phyloP scores from a whole-genome alignment of 2,797 vertebrate species.

The Lacerta bilineata region DNA sequence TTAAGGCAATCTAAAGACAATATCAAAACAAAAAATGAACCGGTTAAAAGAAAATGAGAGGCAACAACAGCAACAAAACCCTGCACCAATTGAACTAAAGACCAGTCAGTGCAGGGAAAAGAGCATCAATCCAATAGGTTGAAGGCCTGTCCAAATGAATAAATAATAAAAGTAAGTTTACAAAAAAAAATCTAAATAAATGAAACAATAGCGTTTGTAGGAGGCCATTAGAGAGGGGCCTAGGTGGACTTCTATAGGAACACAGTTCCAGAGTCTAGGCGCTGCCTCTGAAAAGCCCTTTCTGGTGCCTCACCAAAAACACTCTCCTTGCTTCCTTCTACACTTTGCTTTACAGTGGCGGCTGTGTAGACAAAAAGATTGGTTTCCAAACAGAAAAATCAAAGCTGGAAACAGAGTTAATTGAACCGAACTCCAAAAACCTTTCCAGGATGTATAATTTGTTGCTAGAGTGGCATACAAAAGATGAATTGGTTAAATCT shows the following conservation, averaged over 20 bases:
- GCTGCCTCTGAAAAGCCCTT: neutral
- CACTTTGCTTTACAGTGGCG: neutral
- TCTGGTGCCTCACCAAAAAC: neutral
- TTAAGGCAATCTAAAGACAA: neutral
- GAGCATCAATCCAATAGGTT: neutral
- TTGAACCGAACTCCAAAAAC: too few relatives aligned
- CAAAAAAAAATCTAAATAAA: too few relatives aligned
- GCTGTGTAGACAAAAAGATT: too few relatives aligned
- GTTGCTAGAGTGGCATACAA: too few relatives aligned
- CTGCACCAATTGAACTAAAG: neutral
- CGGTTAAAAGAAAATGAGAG: neutral
- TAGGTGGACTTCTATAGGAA: neutral
- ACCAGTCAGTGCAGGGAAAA: neutral
- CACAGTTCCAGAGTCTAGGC: neutral
- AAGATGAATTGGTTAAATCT: too few relatives aligned
- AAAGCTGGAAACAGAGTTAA: too few relatives aligned
- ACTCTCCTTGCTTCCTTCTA: neutral
- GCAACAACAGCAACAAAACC: neutral
- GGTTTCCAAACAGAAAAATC: too few relatives aligned
- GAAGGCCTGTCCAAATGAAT: neutral
- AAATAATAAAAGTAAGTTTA: too few relatives aligned
- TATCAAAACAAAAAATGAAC: neutral
- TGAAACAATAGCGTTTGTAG: too few relatives aligned
- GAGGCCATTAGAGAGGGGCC: neutral
- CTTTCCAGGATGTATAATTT: too few relatives aligned